Percentiles rank a stretch among this genome's conserved stretches.
Conservation (phyloP, 1,140 invertebrate genomes). For the Adelges cooleyi region DNA sequence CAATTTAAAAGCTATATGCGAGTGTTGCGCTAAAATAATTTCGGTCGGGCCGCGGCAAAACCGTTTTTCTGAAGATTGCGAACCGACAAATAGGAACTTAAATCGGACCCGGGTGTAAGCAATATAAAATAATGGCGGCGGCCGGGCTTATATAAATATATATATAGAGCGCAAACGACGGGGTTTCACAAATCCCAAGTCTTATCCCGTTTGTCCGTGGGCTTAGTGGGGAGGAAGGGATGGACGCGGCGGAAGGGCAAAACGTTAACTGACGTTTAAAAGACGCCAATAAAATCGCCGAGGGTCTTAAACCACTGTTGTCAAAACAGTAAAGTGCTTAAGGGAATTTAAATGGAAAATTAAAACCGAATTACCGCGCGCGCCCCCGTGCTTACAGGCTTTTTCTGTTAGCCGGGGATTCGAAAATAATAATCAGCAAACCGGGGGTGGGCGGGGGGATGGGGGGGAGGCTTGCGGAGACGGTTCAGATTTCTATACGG, state of each 20-base stretch:
- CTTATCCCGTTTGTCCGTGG: background rate
- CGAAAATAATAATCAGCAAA: too few relatives aligned
- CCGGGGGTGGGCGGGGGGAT: too few relatives aligned
- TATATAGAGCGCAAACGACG: too few relatives aligned
- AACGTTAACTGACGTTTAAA: conserved; percentile 17
- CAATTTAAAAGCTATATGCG: too few relatives aligned
- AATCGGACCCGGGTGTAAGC: conserved; percentile 1
- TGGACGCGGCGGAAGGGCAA: background rate
- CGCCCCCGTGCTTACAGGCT: too few relatives aligned
- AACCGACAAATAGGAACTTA: background rate
- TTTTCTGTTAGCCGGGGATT: too few relatives aligned
- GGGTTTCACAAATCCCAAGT: conserved; percentile 6
- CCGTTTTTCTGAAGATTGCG: too few relatives aligned
- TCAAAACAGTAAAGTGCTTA: conserved; percentile 22
- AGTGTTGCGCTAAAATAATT: too few relatives aligned
- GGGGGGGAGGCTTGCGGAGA: too few relatives aligned
- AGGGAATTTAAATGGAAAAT: conserved; percentile 28
- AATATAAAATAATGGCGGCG: background rate
- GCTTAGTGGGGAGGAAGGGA: background rate
- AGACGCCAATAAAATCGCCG: conserved; percentile 1
- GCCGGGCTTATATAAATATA: too few relatives aligned
- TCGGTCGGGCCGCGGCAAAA: too few relatives aligned
- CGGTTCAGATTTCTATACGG: too few relatives aligned
- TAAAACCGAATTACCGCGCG: conserved; percentile 8
- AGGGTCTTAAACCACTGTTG: conserved; percentile 23